Conservation (phyloP, 2,888 invertebrate species). For the Troilus luridus region DNA sequence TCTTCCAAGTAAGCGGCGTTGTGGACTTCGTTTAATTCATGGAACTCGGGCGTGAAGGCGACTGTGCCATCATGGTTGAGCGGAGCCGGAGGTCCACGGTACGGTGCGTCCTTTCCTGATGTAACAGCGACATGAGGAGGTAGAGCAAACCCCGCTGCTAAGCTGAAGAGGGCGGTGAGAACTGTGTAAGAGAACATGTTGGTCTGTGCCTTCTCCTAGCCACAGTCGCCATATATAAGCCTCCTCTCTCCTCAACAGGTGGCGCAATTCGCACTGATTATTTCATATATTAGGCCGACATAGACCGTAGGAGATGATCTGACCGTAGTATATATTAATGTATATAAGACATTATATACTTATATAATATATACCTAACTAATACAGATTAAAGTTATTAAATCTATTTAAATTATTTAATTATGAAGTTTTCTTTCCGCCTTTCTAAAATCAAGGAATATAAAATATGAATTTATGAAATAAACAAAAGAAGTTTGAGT, state of each 20-base stretch:
- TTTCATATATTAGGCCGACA: not conserved
- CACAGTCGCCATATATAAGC: not conserved
- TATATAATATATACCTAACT: no score
- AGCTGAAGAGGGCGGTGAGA: not conserved
- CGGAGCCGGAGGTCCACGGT: slow-evolving; percentile 35
- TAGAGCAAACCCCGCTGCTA: not conserved
- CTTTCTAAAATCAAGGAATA: no score
- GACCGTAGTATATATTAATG: no score
- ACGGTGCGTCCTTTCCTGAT: not conserved
- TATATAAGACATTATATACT: no score
- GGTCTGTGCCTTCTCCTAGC: not conserved
- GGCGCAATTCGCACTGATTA: not conserved
- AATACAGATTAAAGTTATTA: no score
- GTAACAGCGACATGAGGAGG: no score
- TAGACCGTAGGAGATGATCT: not conserved
- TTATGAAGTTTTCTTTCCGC: no score
- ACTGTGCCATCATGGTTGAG: slow-evolving; percentile 54
- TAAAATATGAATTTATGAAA: no score
- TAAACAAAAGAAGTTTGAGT: no score
- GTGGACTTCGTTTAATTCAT: slow-evolving; percentile 67
- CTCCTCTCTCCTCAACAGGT: not conserved
- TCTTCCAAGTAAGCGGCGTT: not conserved
- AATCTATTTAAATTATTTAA: no score
- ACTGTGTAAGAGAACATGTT: slow-evolving; percentile 20
- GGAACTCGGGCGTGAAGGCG: slow-evolving; percentile 69